Conservation (phyloP, 1,140 invertebrate genomes). For the Zaprionus taronus region DNA sequence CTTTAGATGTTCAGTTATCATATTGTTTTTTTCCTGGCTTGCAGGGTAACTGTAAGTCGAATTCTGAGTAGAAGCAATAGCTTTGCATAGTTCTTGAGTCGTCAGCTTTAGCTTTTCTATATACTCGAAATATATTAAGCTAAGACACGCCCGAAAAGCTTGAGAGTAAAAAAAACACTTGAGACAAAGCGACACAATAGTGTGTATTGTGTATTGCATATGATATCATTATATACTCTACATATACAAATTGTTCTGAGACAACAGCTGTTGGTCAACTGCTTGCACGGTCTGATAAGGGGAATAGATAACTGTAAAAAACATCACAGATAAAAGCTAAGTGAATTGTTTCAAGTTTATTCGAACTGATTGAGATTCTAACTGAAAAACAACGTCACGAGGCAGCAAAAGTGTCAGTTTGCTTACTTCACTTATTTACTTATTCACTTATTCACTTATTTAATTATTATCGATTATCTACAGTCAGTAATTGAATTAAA, state of each 20-base stretch:
- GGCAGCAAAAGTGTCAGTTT: background rate
- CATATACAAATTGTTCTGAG: background rate
- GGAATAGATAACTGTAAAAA: slow-evolving; percentile 8
- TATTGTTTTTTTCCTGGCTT: background rate
- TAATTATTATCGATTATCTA: background rate
- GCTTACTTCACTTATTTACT: background rate
- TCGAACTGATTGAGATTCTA: slow-evolving; percentile 11
- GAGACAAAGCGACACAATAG: no score
- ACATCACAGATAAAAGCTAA: slow-evolving; percentile 30
- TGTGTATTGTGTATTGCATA: background rate
- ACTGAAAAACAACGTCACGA: background rate
- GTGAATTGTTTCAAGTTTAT: slow-evolving; percentile 22
- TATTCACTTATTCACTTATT: background rate
- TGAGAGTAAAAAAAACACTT: no score
- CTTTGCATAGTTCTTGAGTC: no score
- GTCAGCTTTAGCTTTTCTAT: no score
- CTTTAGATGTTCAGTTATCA: background rate
- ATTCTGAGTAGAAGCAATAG: no score
- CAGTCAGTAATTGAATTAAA: no score
- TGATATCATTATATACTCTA: background rate
- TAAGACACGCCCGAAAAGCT: no score
- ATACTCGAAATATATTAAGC: no score
- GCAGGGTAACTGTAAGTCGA: background rate
- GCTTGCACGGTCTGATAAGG: slow-evolving; percentile 24
- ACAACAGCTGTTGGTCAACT: background rate